Percentiles rank a stretch among this genome's conserved stretches.
Evolutionary conservation across 1,140 invertebrate genomes (phyloP).

Genomic region (Oppia nitens): DNA sequence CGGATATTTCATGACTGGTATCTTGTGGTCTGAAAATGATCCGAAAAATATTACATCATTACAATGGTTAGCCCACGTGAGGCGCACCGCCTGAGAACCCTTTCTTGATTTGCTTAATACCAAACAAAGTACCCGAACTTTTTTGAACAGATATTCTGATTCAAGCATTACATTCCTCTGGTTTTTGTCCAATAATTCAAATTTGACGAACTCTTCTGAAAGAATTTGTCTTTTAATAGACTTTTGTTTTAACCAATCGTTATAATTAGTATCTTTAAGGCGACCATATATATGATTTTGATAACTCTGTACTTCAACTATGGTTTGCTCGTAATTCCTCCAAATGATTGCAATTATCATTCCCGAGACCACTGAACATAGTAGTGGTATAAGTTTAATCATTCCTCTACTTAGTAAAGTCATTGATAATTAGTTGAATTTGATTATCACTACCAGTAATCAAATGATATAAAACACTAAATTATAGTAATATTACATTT

Average conservation of each 20-base stretch:
- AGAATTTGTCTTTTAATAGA: conserved; percentile 5
- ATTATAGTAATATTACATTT: background rate
- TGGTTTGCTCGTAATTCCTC: conserved; percentile 21
- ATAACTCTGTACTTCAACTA: conserved; percentile 12
- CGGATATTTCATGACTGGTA: conserved; percentile 21
- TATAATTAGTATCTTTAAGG: conserved; percentile 17
- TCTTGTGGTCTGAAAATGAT: conserved; percentile 18
- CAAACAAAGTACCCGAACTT: conserved; percentile 20
- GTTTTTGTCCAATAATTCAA: conserved; percentile 1
- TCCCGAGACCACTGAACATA: conserved; percentile 21
- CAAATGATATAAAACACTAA: background rate
- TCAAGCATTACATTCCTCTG: conserved; percentile 1
- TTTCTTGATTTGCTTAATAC: conserved; percentile 19
- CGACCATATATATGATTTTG: conserved; percentile 4
- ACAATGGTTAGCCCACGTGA: conserved; percentile 24
- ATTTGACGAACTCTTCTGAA: conserved; percentile 18
- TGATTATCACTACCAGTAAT: no score
- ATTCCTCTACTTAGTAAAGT: background rate
- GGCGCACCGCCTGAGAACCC: conserved; percentile 18
- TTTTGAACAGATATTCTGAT: conserved; percentile 14
- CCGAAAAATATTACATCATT: conserved; percentile 22
- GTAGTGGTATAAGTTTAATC: conserved; percentile 17
- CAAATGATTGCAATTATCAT: conserved; percentile 23
- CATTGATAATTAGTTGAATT: background rate
- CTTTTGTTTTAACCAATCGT: conserved; percentile 18